Evolutionary conservation across 2,113 vertebrate species (phyloP).

Genomic region (Crotalus helleri): DNA sequence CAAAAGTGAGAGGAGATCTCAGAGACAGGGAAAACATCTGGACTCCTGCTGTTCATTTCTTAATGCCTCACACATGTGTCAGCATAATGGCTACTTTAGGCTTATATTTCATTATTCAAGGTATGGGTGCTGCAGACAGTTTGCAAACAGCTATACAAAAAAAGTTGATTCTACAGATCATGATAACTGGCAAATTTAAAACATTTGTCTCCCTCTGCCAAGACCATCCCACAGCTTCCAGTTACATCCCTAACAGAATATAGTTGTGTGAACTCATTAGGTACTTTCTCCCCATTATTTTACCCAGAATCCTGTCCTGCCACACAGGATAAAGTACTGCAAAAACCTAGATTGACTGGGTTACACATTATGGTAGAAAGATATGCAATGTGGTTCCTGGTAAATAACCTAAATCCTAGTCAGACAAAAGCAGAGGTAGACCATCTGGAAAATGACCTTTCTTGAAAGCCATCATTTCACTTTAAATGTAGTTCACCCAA

Average conservation of each 20-base stretch:
- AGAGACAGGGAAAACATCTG: conserved; percentile 31
- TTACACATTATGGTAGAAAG: not conserved
- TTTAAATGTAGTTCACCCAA: not conserved
- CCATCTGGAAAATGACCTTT: not conserved
- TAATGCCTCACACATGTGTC: not conserved
- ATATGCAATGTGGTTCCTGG: not conserved
- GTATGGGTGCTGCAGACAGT: not conserved
- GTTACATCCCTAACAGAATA: not conserved
- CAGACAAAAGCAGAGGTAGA: not conserved
- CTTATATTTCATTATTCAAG: not conserved
- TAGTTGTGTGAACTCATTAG: not conserved
- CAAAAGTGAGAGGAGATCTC: conserved; percentile 7
- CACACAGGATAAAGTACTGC: not conserved
- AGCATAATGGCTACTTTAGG: not conserved
- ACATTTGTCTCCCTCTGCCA: not conserved
- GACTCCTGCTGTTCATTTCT: conserved; percentile 37
- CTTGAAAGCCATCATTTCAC: not conserved
- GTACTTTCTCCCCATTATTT: not conserved
- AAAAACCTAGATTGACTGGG: not conserved
- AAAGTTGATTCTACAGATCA: not conserved
- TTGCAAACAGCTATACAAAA: not conserved
- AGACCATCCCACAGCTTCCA: not conserved
- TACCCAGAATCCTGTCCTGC: not conserved
- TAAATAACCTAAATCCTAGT: not conserved
- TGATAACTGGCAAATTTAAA: not conserved